Evolutionary conservation across 2,888 invertebrate species (phyloP), one percentile per base, ranked within the genome.

Genomic region (Dynastes hyllus): DNA sequence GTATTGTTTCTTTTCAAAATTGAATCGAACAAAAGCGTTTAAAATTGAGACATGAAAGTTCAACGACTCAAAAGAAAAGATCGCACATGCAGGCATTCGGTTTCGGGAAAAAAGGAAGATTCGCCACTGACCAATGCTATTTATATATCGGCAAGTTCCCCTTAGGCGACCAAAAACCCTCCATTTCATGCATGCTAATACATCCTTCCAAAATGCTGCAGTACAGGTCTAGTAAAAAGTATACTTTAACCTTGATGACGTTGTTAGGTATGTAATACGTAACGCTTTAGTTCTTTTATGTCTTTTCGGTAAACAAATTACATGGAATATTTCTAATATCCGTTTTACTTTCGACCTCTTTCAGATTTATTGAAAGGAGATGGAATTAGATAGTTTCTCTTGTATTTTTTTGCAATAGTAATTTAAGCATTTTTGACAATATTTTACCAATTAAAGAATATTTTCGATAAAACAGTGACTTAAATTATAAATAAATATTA

Each of bases 31-130:
- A 45, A 11, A 45, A 45, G 45, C 11, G 6, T 8, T 45, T 8
- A 45, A 45, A 45, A 45, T 45, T 11, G 55, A 16, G 22, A 58
- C 8, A 0, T 22, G 55, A 58, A 58, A 58, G 55, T 58, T 58
- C 55, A 58, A 16, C 16, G 55, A 58, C 55, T 58, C 55, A n/a
- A 22, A 58, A 58, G 9, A 58, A 58, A 22, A 22, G 55, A 58
- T 22, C 16, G 53, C 2, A 16, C 53, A 58, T 16, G 6, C 55
- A 22, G n/a, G 16, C 16, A 58, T 22, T 16, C 22, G 22, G 4
- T 16, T 58, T 58, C 9, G 6, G 27, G 22, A 58, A 58, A 58
- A 58, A 58, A 16, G 27, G 22, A 16, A 58, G 22, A 58, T 22
- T 1, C 55, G 5, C 22, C 22, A 58, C 22, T 27, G 6, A 16